phyloP scores from a whole-genome alignment of 2,113 vertebrate genomes.

The Lepisosteus osseus region DNA sequence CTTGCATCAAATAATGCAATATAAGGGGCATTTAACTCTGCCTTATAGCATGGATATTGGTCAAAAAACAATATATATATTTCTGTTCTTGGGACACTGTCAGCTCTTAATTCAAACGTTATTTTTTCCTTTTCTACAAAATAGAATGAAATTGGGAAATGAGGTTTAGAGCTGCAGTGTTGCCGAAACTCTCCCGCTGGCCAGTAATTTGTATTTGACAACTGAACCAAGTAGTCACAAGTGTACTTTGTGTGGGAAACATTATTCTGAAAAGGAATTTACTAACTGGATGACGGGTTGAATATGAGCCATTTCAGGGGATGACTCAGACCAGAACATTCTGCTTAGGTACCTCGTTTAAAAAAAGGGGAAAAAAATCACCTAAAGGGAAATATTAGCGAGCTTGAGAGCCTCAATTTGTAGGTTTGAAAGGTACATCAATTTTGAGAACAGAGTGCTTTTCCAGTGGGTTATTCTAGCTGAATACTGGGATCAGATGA shows the following conservation, averaged over 20 bases:
- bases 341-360: slow-evolving; percentile 61
- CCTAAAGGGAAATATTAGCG: slow-evolving; percentile 68
- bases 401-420: slow-evolving; percentile 68
- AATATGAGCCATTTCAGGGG: slow-evolving; percentile 58
- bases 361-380: slow-evolving; percentile 60
- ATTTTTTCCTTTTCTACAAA: slow-evolving; percentile 43
- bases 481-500: slow-evolving; percentile 44
- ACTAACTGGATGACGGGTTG: slow-evolving; percentile 56
- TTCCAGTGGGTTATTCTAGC: slow-evolving; percentile 41
- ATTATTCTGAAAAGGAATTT: slow-evolving; percentile 73
- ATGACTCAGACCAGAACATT: slow-evolving; percentile 60
- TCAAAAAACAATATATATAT: slow-evolving; percentile 9
- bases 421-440: slow-evolving; percentile 66
- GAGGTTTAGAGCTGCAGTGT: slow-evolving; percentile 57
- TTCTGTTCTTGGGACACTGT: slow-evolving; percentile 26
- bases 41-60: slow-evolving; percentile 26
- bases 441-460: slow-evolving; percentile 65
- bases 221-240: slow-evolving; percentile 65
- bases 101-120: slow-evolving; percentile 63
- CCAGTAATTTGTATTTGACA: slow-evolving; percentile 78
- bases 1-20: slow-evolving; percentile 28
- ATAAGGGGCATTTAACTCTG: slow-evolving; percentile 37
- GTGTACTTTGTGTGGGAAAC: slow-evolving; percentile 65
- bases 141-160: slow-evolving; percentile 66
- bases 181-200: slow-evolving; percentile 60